Base-by-base conservation (phyloP, 2,797 vertebrate genomes). In the Channallabes apus region DNA sequence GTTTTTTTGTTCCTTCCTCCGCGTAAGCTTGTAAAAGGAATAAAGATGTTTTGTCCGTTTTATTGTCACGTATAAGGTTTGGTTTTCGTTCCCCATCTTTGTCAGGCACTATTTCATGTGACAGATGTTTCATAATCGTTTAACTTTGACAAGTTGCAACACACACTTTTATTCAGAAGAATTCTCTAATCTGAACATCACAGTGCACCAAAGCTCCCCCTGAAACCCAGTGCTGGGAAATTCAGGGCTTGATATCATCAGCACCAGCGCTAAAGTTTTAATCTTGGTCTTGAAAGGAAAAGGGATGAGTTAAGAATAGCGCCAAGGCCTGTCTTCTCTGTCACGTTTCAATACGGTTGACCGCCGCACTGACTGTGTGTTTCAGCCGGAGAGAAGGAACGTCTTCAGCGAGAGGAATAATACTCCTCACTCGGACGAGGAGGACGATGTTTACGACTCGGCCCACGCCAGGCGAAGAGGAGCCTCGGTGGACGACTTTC, bases 401-500 rank as follows among this genome's bases (percentile, higher is more conserved):
- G 86, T 97, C 61, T 98, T 98, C 82, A 95, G 95, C 0, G 97
- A 99, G 20, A 93, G 97, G 86, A 94, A 95, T 56, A 94, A 92
- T 0, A 41, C 87, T 0, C 89, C 94, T 54, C 97, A 96, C 51
- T 95, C 98, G 0, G 98, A 99, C 0, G 98, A 99, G 85, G 97
- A 97, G 89, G 97, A 98, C 86, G 97, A 99, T 0, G 96, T 96
- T 24, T 98, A 97, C 0, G 96, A 97, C 86, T 96, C 96, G 1
- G 96, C 97, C 0, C 94, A 92, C 3, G 69, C 95, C 67, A 95
- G 94, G 89, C 93, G 97, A 77, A 96, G 95, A 91, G 97, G 97
- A 14, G 94, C 96, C 5, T 99, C 98, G 0, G 98, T 99, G 38
- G 98, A 99, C 1, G 98, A 99, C 80, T 99, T 99, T 91, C 96